Conservation (phyloP, 2,888 invertebrate species). For the Dichetophora obliterata region DNA sequence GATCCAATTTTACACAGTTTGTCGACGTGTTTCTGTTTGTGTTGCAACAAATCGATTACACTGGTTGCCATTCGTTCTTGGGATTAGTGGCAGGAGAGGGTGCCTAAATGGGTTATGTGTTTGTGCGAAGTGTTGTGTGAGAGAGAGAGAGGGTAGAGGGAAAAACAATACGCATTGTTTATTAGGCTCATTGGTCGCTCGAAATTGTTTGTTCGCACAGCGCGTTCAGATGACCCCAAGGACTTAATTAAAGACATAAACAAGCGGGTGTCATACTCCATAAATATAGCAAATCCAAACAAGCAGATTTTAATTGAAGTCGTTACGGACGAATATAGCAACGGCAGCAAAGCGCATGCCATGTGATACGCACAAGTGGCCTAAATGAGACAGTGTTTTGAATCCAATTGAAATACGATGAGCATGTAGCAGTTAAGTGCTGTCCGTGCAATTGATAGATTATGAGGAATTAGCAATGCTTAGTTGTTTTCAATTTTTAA, state of each 20-base stretch:
- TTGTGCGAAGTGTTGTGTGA: background rate
- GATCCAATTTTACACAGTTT: constrained; percentile 32
- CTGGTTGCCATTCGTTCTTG: constrained; percentile 13
- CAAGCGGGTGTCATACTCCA: constrained; percentile 15
- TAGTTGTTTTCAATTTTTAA: background rate
- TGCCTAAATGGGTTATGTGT: background rate
- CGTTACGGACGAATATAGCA: background rate
- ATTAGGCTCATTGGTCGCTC: too few species aligned
- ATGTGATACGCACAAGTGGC: too few species aligned
- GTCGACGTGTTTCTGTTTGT: constrained; percentile 28
- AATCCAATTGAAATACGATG: background rate
- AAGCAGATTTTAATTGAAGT: constrained; percentile 11
- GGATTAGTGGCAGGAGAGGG: constrained; percentile 30
- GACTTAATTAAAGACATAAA: constrained; percentile 28
- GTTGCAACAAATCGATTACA: constrained; percentile 29
- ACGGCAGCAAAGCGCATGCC: background rate
- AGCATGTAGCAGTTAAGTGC: background rate
- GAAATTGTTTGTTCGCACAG: background rate
- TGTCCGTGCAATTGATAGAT: background rate
- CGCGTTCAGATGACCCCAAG: constrained; percentile 6
- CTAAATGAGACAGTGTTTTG: too few species aligned
- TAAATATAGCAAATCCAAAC: constrained; percentile 11
- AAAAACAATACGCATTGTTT: too few species aligned
- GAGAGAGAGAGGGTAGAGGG: background rate
- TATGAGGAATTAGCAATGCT: background rate